Percentiles rank a stretch among this genome's conserved stretches.
Evolutionary conservation across 2,888 invertebrate genomes (phyloP).

Genomic region (Stramonita haemastoma): DNA sequence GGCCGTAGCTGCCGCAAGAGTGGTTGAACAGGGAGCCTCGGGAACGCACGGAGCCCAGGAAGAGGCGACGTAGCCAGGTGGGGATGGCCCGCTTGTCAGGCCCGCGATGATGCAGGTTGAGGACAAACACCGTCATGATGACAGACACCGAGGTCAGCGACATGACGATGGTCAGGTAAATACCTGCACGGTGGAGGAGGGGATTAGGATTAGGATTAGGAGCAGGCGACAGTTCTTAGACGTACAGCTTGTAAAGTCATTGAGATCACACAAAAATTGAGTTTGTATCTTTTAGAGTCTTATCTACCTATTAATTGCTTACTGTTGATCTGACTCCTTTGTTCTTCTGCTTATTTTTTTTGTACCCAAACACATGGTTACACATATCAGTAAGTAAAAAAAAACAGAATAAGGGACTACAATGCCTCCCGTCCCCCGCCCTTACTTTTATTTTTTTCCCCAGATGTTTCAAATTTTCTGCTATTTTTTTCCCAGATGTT

Average conservation of each 20-base stretch:
- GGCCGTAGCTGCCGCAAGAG: slow-evolving; percentile 9
- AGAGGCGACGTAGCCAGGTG: slow-evolving; percentile 76
- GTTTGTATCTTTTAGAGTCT: not conserved
- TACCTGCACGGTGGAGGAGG: slow-evolving; percentile 75
- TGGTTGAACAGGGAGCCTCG: not conserved
- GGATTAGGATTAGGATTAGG: not conserved
- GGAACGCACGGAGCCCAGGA: slow-evolving; percentile 58
- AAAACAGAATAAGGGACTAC: too few relatives aligned
- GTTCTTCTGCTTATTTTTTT: too few relatives aligned
- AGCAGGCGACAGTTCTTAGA: not conserved
- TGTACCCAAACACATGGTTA: too few relatives aligned
- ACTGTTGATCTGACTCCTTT: too few relatives aligned
- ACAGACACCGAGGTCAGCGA: slow-evolving; percentile 81
- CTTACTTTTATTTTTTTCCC: too few relatives aligned
- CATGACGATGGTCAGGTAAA: slow-evolving; percentile 81
- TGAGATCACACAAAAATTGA: too few relatives aligned
- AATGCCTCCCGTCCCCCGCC: too few relatives aligned
- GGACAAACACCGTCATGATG: slow-evolving; percentile 80
- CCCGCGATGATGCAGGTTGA: slow-evolving; percentile 81
- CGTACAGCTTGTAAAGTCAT: not conserved
- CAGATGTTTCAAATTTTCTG: too few relatives aligned
- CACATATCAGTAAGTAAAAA: too few relatives aligned
- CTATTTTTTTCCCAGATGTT: too few relatives aligned
- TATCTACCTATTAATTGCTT: too few relatives aligned
- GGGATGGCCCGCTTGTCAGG: slow-evolving; percentile 79